Evolutionary conservation across 2,888 invertebrate species (phyloP).

Genomic region (Pyrocoelia pectoralis): DNA sequence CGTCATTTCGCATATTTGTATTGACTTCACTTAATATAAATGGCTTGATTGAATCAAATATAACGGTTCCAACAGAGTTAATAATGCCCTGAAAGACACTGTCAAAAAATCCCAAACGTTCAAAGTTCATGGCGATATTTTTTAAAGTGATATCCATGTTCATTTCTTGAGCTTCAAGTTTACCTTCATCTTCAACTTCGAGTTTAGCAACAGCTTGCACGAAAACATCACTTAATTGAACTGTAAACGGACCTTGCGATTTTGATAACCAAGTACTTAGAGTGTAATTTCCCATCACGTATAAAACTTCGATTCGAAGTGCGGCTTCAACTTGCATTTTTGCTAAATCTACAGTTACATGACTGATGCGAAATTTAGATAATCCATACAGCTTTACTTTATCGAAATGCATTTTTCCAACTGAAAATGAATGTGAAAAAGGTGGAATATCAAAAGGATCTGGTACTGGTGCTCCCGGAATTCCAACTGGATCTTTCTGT

Average conservation of each 20-base stretch:
- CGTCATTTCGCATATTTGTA: slow-evolving; percentile 73
- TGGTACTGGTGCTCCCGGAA: slow-evolving; percentile 81
- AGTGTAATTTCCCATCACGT: slow-evolving; percentile 79
- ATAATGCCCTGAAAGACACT: slow-evolving; percentile 72
- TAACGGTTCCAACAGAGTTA: slow-evolving; percentile 81
- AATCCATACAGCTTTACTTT: slow-evolving; percentile 77
- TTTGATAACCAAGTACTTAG: slow-evolving; percentile 73
- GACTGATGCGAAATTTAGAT: slow-evolving; percentile 78
- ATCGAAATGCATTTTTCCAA: slow-evolving; percentile 75
- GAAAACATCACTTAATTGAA: slow-evolving; percentile 75
- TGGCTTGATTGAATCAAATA: slow-evolving; percentile 89
- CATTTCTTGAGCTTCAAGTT: slow-evolving; percentile 79
- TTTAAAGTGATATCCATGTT: slow-evolving; percentile 80
- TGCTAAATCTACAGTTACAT: slow-evolving; percentile 75
- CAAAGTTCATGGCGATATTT: slow-evolving; percentile 81
- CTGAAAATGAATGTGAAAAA: slow-evolving; percentile 74
- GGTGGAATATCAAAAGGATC: slow-evolving; percentile 84
- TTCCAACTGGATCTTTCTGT: slow-evolving; percentile 78
- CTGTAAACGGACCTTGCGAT: slow-evolving; percentile 79
- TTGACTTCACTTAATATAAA: slow-evolving; percentile 82
- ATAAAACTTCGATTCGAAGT: slow-evolving; percentile 73
- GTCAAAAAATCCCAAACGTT: slow-evolving; percentile 82
- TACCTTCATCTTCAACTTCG: slow-evolving; percentile 77
- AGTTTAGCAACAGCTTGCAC: slow-evolving; percentile 75
- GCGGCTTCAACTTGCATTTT: slow-evolving; percentile 79